Evolutionary conservation across 2,888 invertebrate species (phyloP).

Genomic region (Tinea semifulvella): DNA sequence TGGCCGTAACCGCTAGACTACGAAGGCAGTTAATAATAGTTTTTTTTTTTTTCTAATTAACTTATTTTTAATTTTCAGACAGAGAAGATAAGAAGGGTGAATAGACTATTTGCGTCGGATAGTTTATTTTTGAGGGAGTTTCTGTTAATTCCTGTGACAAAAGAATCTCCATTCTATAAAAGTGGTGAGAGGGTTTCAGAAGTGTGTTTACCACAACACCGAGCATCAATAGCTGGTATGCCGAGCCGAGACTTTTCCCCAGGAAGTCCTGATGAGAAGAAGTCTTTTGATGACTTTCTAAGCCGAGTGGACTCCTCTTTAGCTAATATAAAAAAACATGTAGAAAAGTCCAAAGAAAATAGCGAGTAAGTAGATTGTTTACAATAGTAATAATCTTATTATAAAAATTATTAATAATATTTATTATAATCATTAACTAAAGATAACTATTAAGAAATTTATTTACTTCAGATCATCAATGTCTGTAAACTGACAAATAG

Average conservation of each 20-base stretch:
- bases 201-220: constrained; percentile 54
- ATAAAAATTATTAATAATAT: no score
- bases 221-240: constrained; percentile 67
- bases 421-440: no score
- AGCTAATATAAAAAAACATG: constrained; percentile 84
- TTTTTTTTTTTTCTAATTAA: no score
- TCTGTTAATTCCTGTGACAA: constrained; percentile 83
- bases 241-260: constrained; percentile 62
- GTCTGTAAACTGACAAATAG: no score
- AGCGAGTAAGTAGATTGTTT: constrained; percentile 77
- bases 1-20: no score
- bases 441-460: no score
- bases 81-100: constrained; percentile 91
- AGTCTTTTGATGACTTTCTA: constrained; percentile 81
- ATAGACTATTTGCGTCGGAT: constrained; percentile 91
- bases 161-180: constrained; percentile 70
- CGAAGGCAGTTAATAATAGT: constrained; percentile 15
- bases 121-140: constrained; percentile 91
- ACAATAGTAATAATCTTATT: no score
- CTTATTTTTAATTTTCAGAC: constrained; percentile 71
- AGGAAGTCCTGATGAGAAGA: constrained; percentile 75
- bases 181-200: constrained; percentile 60
- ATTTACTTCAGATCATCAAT: no score
- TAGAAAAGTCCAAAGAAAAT: constrained; percentile 78
- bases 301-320: constrained; percentile 86